Evolutionary conservation across 1,140 invertebrate genomes (phyloP).

Genomic region (Drosophila ironensis): DNA sequence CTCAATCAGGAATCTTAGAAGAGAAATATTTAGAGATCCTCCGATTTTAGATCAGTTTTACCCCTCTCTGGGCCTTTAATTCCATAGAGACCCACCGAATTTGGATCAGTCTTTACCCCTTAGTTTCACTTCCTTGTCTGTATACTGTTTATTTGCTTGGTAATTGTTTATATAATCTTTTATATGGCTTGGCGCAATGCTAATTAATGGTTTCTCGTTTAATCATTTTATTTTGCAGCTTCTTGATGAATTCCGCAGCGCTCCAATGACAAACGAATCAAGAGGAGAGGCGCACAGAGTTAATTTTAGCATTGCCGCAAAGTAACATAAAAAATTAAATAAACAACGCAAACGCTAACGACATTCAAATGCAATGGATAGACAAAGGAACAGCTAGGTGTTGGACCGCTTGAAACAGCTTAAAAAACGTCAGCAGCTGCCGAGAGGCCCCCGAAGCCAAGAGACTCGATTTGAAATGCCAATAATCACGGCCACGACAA

Average conservation of each 20-base stretch:
- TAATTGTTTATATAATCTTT: constrained; percentile 1
- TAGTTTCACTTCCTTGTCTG: too few relatives aligned
- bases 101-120: too few relatives aligned
- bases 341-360: constrained; percentile 11
- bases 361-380: constrained; percentile 33
- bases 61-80: too few relatives aligned
- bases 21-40: too few relatives aligned
- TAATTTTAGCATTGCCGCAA: too few relatives aligned
- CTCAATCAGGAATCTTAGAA: too few relatives aligned
- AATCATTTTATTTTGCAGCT: constrained; percentile 41
- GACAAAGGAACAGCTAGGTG: constrained; percentile 3
- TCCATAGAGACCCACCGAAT: too few relatives aligned
- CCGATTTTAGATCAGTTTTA: too few relatives aligned
- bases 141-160: not conserved
- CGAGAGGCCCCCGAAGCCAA: too few relatives aligned
- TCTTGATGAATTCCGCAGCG: not conserved
- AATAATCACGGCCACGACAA: constrained; percentile 57
- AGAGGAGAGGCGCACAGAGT: too few relatives aligned
- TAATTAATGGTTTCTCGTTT: constrained; percentile 46
- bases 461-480: constrained; percentile 33
- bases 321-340: constrained; percentile 16
- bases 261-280: constrained; percentile 48
- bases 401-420: constrained; percentile 7
- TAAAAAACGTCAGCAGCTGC: too few relatives aligned
- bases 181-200: constrained; percentile 41